Evolutionary conservation across 1,140 invertebrate species (phyloP), one percentile per base, ranked within the genome.

Genomic region (Pygmarrhopalites habei): DNA sequence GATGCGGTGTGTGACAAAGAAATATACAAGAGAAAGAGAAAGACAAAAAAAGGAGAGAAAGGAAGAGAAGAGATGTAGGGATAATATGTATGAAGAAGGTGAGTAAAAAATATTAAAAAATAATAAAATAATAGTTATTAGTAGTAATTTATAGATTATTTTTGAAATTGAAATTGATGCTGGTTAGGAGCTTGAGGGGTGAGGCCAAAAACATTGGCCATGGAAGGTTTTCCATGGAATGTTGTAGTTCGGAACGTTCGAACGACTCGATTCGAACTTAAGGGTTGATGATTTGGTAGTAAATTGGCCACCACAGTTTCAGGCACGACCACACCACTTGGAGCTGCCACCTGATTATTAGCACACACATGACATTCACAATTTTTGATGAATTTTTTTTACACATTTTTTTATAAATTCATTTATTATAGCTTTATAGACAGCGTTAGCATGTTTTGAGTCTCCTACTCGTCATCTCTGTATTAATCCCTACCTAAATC

Each of bases 301-400:
- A 71, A 67, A 68, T 67, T 68, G 41, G 64, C 66, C 52, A 71
- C 57, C 17, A 66, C 60, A 35, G 66, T 68, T 66, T 71, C 66
- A 43, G 69, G 69, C 58, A 39, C 39, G n/a, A 63, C 35, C n/a
- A 25, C 17, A 35, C 19, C 41, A 7, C 44, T 47, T 47, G 44
- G 43, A 64, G 65, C 68, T 70, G 60, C 49, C 60, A 65, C 49
- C 39, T 35, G 44, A 41, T 56, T 56, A 17, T 30, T 12, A 12
- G 12, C 51, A 55, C 14, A 28, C 14, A 56, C n/a, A 7, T 35
- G 19, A 35, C 23, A 56, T 56, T 41, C 7, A 56, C 21, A 39
- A 35, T 10, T 56, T 41, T 23, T 41, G 32, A 7, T 35, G 5
- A 35, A 5, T 35, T 35, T 35, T 35, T n/a, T n/a, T n/a, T n/a